Base-by-base conservation (phyloP, 1,140 invertebrate species). In the Linepithema humile region DNA sequence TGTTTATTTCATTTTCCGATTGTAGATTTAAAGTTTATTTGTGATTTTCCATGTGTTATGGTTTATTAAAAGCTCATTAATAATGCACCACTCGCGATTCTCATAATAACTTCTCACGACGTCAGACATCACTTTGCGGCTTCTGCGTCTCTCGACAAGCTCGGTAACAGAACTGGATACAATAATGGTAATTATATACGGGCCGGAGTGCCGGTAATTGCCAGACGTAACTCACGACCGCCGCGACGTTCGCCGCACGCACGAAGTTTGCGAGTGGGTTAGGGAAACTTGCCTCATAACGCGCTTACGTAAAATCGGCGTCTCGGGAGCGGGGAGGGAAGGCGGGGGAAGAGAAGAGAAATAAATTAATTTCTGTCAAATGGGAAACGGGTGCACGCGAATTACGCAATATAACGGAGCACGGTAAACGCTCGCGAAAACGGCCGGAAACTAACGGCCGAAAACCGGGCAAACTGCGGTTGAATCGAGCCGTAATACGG, bases 151-250 rank as follows among this genome's bases (percentile, higher is more conserved):
- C 32, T 72, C 32, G 64, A 29, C 70, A 73, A 67, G 32, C 64
- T 32, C 29, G 29, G 62, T n/a, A 74, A 84, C 87, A 87, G 87
- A 48, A 82, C 73, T 69, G 73, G 43, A 86, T 83, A 87, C 85
- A 87, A 88, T 88, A 87, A 88, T 87, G 75, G 83, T 83, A 88
- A 88, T 88, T 88, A 88, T n/a, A n/a, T 88, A 84, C 82, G 73
- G 45, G 72, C 84, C 59, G 85, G 60, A 60, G 70, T 87, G 85
- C 85, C 69, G 78, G 67, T 87, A 88, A 87, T 88, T 88, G 82
- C 80, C 82, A 70, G 48, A 86, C 73, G 67, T 87, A 88, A 88
- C 73, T 88, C 85, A 62, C 60, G 85, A 85, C 82, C 86, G 74
- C 78, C 70, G 32, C 64, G 85, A 74, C 73, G 82, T 84, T 86